Evolutionary conservation across 2,113 vertebrate genomes (phyloP).

Genomic region (Mormyrus iriodes): DNA sequence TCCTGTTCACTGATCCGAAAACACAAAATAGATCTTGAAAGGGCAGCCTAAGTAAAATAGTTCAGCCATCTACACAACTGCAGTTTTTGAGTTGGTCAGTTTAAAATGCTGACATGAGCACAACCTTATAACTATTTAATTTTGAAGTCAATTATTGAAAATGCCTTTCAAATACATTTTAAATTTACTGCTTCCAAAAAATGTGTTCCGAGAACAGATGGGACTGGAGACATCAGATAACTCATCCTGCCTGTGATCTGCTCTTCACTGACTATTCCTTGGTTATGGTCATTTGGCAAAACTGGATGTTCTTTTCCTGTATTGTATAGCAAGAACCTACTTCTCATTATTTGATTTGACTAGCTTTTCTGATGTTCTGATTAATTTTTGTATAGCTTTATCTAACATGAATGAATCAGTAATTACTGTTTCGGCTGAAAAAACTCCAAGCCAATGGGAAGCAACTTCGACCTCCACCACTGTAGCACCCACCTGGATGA

Average conservation of each 20-base stretch:
- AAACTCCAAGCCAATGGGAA: not conserved
- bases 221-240: not conserved
- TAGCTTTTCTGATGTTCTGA: not conserved
- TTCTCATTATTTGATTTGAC: not conserved
- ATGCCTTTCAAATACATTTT: not conserved
- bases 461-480: not conserved
- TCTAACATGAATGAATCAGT: not conserved
- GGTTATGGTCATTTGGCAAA: not conserved
- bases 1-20: not conserved
- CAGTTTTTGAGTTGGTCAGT: not conserved
- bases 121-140: not conserved
- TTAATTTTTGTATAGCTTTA: not conserved
- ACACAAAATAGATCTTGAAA: not conserved
- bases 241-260: not conserved
- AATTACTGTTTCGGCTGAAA: not conserved
- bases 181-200: not conserved
- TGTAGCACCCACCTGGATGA: not conserved
- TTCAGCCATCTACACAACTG: not conserved
- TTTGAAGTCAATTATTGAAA: not conserved
- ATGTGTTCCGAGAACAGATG: not conserved
- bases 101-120: not conserved
- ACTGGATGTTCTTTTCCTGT: not conserved
- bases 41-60: not conserved
- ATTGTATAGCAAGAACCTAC: not conserved
- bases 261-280: not conserved